Conservation (phyloP, 2,797 vertebrate genomes). For the Brotula barbata region DNA sequence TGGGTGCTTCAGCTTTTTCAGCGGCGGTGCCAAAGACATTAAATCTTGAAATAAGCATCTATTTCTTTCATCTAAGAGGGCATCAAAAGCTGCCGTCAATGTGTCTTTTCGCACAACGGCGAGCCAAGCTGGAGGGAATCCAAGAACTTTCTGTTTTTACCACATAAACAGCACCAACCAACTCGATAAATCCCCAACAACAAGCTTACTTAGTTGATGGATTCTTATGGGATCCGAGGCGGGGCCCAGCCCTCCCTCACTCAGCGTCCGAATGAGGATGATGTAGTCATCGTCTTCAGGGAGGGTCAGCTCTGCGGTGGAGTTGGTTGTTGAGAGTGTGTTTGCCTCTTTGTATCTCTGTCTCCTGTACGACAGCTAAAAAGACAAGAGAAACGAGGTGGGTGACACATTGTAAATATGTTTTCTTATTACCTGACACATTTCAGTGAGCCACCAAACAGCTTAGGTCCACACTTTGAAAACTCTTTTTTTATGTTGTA, state of each 20-base stretch:
- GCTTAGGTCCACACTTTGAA: not conserved
- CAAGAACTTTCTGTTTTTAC: not conserved
- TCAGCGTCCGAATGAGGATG: constrained; percentile 86
- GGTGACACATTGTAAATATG: constrained; percentile 28
- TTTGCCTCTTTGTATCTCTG: constrained; percentile 80
- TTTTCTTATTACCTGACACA: constrained; percentile 18
- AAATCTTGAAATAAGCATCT: not conserved
- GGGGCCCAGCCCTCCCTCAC: constrained; percentile 88
- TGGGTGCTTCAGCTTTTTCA: constrained; percentile 29
- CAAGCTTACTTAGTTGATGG: constrained; percentile 86
- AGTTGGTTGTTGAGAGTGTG: constrained; percentile 81
- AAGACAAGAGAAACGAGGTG: constrained; percentile 9
- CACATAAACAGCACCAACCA: too few species aligned
- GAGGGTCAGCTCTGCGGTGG: constrained; percentile 86
- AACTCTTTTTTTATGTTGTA: too few species aligned
- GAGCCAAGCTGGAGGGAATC: not conserved
- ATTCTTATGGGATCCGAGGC: constrained; percentile 89
- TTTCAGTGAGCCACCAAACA: constrained; percentile 5
- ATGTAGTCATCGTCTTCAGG: constrained; percentile 86
- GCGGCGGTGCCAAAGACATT: not conserved
- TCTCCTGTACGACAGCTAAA: constrained; percentile 88
- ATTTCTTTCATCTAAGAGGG: not conserved
- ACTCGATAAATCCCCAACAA: not conserved
- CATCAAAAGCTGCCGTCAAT: not conserved
- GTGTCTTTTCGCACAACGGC: not conserved